Evolutionary conservation across 2,113 vertebrate species (phyloP), one percentile per base, ranked within the genome.

Genomic region (Sorex araneus): DNA sequence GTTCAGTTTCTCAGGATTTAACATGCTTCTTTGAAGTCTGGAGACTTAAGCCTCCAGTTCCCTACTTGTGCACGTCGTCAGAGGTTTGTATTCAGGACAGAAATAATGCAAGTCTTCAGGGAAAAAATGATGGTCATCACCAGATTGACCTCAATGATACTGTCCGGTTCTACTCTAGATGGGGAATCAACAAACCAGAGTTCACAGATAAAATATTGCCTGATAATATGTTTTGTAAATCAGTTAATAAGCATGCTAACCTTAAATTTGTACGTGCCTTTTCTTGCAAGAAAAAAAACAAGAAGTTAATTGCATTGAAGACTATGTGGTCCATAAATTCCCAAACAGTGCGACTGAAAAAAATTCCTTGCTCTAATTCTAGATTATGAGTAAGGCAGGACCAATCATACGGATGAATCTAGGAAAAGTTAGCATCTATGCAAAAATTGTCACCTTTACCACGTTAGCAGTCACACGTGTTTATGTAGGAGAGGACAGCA

Each of bases 71-170:
- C 19, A 60, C 78, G 81, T 77, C 80, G 43, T n/a, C 50, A 69
- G 69, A 30, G 36, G 25, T 81, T 90, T 94, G 10, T 74, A 64
- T 90, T 88, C 63, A 45, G 36, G 54, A 27, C 11, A 43, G n/a
- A 1, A 21, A 7, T 78, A 84, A 84, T 34, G 16, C 9, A 32
- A 71, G 32, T 66, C 11, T 64, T 70, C 43, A 30, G 9, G 3
- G 23, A 84, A 3, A 0, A 6, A 23, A 1, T 2, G 78, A 45
- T 2, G 21, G 36, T 4, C 7, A 63, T 7, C 16, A 63, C 5
- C 16, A 75, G 4, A 3, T 11, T 60, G 6, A 19, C 3, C 2
- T 34, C 16, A n/a, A 23, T 47, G 10, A 10, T 54, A 1, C 64
- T 69, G 13, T 67, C 69, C 50, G 23, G 69, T 57, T 80, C 21